Percentiles rank a stretch among this genome's conserved stretches.
phyloP scores from a whole-genome alignment of 2,113 vertebrate genomes.

The Pelecanoides urinatrix region DNA sequence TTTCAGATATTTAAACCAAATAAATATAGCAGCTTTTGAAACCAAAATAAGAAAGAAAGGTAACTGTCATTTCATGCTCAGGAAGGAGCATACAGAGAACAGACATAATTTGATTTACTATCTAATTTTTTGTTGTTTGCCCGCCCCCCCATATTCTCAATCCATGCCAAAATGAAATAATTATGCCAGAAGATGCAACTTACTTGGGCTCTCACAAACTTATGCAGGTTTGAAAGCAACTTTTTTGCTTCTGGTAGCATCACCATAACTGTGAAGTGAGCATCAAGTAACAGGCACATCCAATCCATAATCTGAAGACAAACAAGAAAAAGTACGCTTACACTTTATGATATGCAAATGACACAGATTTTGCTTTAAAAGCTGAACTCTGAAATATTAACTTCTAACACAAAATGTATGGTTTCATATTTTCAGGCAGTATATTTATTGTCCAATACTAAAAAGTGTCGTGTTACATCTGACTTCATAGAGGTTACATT shows the following conservation, averaged over 20 bases:
- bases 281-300: slow-evolving; percentile 91
- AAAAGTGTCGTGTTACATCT: neutral
- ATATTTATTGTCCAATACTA: neutral
- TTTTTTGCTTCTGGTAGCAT: slow-evolving; percentile 89
- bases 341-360: neutral
- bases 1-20: neutral
- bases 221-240: slow-evolving; percentile 83
- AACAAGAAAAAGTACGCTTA: neutral
- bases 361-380: neutral
- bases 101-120: neutral
- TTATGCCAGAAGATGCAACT: slow-evolving; percentile 19
- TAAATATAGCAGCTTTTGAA: neutral
- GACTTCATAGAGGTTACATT: neutral
- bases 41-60: neutral
- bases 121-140: neutral
- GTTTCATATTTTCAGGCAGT: neutral
- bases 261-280: slow-evolving; percentile 91
- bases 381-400: neutral
- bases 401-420: neutral
- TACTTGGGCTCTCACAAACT: slow-evolving; percentile 90
- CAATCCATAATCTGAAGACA: slow-evolving; percentile 89
- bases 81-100: neutral
- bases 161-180: neutral
- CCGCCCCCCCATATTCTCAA: neutral
- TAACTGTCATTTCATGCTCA: neutral